phyloP scores from a whole-genome alignment of 2,113 vertebrate species.

The Chaetops frenatus region DNA sequence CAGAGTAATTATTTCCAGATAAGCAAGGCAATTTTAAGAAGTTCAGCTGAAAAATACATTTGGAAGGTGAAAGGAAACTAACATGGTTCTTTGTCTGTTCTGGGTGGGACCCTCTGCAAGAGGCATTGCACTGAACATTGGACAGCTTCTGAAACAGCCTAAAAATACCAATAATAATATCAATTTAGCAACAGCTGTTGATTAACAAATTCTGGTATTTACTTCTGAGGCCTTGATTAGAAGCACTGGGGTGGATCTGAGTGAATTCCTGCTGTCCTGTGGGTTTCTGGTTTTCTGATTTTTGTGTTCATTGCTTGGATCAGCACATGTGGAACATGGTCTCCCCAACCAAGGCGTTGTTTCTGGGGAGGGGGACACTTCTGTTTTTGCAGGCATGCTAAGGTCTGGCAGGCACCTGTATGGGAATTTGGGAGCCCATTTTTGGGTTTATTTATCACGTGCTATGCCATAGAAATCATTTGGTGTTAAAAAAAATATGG shows the following conservation, averaged over 20 bases:
- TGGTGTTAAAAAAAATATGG: background rate
- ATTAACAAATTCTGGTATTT: background rate
- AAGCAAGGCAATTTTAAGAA: background rate
- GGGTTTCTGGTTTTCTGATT: background rate
- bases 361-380: background rate
- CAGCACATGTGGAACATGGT: accelerated
- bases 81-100: accelerated
- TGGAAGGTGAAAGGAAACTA: background rate
- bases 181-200: background rate
- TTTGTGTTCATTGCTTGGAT: background rate
- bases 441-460: background rate
- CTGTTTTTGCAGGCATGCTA: background rate
- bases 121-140: background rate
- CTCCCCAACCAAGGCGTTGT: background rate
- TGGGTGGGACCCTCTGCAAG: accelerated
- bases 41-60: background rate
- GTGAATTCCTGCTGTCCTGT: background rate
- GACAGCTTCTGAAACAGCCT: background rate
- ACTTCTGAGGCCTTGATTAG: background rate
- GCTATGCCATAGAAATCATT: background rate
- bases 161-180: background rate
- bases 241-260: background rate
- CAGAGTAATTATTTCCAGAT: background rate
- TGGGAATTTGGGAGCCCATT: background rate
- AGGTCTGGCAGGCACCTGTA: background rate